A percentile compares a stretch with the other conserved stretches of the same genome.
phyloP scores from a whole-genome alignment of 2,888 invertebrate species.

The Oligia fasciuncula region DNA sequence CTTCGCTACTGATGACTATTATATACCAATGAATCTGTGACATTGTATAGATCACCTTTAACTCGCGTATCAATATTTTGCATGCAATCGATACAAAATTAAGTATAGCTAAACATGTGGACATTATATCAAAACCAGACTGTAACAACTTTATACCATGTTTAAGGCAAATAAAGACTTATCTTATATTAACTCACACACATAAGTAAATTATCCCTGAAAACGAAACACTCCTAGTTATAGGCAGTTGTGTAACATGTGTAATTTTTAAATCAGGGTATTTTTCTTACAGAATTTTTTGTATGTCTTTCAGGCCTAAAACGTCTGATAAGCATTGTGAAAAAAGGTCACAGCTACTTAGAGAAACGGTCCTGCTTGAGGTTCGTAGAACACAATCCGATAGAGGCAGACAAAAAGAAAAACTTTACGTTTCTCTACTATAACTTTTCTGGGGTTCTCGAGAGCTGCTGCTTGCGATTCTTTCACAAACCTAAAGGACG shows the following conservation, averaged over 20 bases:
- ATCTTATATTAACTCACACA: too few relatives aligned
- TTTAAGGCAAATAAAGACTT: too few relatives aligned
- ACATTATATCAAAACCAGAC: too few relatives aligned
- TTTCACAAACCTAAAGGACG: constrained; percentile 70
- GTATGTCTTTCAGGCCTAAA: constrained; percentile 70
- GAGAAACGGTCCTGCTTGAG: constrained; percentile 76
- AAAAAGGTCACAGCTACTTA: constrained; percentile 74
- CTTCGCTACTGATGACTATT: too few relatives aligned
- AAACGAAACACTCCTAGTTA: background rate
- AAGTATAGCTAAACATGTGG: too few relatives aligned
- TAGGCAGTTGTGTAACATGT: too few relatives aligned
- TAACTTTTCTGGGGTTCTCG: constrained; percentile 80
- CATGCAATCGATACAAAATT: too few relatives aligned
- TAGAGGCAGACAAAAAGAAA: constrained; percentile 49
- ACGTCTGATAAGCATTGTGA: constrained; percentile 75
- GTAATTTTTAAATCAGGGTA: background rate
- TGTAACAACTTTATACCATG: too few relatives aligned
- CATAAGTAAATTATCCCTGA: background rate
- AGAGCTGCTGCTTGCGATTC: constrained; percentile 78
- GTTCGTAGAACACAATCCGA: constrained; percentile 76
- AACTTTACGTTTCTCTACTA: constrained; percentile 79
- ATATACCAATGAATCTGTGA: too few relatives aligned
- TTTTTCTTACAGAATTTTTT: background rate
- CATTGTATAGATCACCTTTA: too few relatives aligned
- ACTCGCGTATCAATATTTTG: too few relatives aligned